Conservation (phyloP, 2,113 vertebrate species). For the Grallaria varia region DNA sequence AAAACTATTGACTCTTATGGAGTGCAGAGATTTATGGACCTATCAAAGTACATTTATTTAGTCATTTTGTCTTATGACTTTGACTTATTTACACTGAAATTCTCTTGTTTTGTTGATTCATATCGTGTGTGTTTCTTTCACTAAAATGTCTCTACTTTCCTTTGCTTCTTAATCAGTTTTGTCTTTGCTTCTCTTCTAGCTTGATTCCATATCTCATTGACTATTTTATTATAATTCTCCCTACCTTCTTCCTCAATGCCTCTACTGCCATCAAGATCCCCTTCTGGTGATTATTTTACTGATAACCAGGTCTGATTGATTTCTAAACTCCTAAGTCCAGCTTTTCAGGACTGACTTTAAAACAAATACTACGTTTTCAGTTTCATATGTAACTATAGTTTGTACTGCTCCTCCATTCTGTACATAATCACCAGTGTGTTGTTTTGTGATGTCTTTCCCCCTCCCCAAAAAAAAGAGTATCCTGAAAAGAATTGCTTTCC, state of each 20-base stretch:
- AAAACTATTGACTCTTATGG: neutral
- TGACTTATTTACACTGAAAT: neutral
- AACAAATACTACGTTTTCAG: neutral
- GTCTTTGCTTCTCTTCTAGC: neutral
- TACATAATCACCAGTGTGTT: neutral
- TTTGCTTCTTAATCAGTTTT: neutral
- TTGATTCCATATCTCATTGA: neutral
- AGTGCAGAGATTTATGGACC: constrained; percentile 14
- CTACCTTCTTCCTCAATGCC: neutral
- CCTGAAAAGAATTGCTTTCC: neutral
- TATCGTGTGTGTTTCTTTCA: neutral
- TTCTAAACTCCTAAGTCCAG: neutral
- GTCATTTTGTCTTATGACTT: neutral
- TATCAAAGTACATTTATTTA: constrained; percentile 26
- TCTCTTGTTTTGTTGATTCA: neutral
- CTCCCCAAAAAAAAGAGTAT: neutral
- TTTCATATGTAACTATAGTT: neutral
- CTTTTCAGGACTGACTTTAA: neutral
- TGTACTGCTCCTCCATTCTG: neutral
- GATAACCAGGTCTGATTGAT: neutral
- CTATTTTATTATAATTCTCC: neutral
- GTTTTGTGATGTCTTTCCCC: neutral
- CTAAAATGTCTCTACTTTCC: neutral
- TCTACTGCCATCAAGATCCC: neutral
- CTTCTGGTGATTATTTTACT: neutral